Percentiles rank a stretch among this genome's conserved stretches.
Conservation (phyloP, 2,888 invertebrate genomes). For the Stenoptilia bipunctidactyla region DNA sequence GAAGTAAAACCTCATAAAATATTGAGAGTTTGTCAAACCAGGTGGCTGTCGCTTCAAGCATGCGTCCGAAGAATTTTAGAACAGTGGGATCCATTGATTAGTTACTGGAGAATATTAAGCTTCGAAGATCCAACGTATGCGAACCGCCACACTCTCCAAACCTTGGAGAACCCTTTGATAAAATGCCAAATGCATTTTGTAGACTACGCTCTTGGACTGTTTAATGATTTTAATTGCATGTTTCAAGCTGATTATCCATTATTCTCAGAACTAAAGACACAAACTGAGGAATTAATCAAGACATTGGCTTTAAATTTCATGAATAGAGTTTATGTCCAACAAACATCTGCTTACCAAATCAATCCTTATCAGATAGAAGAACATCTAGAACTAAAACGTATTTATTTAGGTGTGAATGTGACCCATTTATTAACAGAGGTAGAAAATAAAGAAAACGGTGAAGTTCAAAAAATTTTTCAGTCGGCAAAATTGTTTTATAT, state of each 20-base stretch:
- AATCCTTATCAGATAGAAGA: constrained; percentile 8
- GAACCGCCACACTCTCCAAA: constrained; percentile 7
- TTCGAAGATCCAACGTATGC: constrained; percentile 9
- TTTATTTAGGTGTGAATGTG: constrained; percentile 7
- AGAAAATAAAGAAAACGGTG: constrained; percentile 5
- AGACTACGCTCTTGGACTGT: constrained; percentile 7
- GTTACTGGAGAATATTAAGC: constrained; percentile 9
- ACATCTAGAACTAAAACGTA: constrained; percentile 7
- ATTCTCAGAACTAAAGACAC: constrained; percentile 7
- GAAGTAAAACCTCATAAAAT: constrained; percentile 11
- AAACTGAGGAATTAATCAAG: constrained; percentile 8
- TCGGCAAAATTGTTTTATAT: constrained; percentile 7
- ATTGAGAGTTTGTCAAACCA: constrained; percentile 12
- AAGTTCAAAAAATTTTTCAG: constrained; percentile 7
- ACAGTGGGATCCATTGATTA: constrained; percentile 8
- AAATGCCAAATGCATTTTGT: constrained; percentile 8
- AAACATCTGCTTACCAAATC: constrained; percentile 5
- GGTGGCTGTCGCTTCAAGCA: constrained; percentile 11
- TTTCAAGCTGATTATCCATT: constrained; percentile 7
- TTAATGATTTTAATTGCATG: constrained; percentile 8
- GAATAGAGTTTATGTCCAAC: constrained; percentile 2
- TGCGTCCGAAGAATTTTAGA: constrained; percentile 10
- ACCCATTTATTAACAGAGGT: constrained; percentile 8
- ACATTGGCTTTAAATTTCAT: constrained; percentile 5
- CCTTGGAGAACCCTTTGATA: constrained; percentile 8